Evolutionary conservation across 1,140 invertebrate genomes (phyloP), one percentile per base, ranked within the genome.

Genomic region (Drosophila repleta): DNA sequence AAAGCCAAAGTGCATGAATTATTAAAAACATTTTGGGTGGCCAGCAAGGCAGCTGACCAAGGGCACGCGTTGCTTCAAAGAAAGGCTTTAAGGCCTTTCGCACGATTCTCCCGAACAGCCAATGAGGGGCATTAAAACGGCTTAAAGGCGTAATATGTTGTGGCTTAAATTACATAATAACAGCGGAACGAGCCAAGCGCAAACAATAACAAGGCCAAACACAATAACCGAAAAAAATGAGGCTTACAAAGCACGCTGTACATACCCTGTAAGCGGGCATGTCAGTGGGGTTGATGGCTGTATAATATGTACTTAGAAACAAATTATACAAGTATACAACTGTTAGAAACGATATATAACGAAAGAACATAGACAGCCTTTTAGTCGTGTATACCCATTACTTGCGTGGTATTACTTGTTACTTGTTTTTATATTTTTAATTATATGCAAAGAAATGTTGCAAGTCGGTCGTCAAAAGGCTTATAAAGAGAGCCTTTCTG

Each of bases 391-490:
- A 51, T 39, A 17, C 46, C 20, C 10, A 4, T 3, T 15, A 10
- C 4, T n/a, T 39, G 1, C 20, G 0, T 11, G 29, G 10, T 41
- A 35, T 41, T 11, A 5, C 37, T 11, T 26, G 49, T 49, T 73
- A 56, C 51, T 69, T 35, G 29, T 65, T 18, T 11, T 65, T 56
- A 49, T 49, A 29, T 60, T 73, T 78, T 88, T 87, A 88, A 87
- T 87, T 87, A 87, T 82, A 82, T 87, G 75, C 83, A 82, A 88
- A 76, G 67, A 77, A 85, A 78, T 74, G 74, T 87, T 68, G 64
- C 55, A 53, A 77, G 73, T 68, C 58, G 66, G 82, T 76, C 74
- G 78, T 79, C 66, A 76, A 87, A 82, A 76, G 83, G 82, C 82
- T 85, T 85, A 87, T 70, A 75, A 61, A 24, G 37, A 24, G 37